Conservation (phyloP, 2,888 invertebrate species). For the Oscheius sp. region DNA sequence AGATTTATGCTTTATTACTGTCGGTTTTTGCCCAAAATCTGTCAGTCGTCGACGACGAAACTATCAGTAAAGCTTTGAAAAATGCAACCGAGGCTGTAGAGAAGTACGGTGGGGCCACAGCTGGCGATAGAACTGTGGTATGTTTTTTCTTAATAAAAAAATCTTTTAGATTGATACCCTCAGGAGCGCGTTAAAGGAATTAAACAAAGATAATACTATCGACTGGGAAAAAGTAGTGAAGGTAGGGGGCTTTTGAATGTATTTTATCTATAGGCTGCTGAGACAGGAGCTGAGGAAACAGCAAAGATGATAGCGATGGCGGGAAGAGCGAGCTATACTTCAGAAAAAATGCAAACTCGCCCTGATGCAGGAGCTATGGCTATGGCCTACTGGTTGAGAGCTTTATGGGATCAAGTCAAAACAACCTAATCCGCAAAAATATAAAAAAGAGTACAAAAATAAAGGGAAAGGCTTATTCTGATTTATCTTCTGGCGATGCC, state of each 20-base stretch:
- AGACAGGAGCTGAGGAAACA: constrained; percentile 52
- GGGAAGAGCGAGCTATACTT: constrained; percentile 63
- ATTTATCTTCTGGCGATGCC: neutral
- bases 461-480: constrained; percentile 1
- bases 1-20: constrained; percentile 63
- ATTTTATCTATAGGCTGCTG: constrained; percentile 38
- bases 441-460: neutral
- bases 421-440: neutral
- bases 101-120: constrained; percentile 79
- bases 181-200: neutral
- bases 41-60: too few species aligned
- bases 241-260: neutral
- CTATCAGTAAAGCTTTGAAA: constrained; percentile 36
- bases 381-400: constrained; percentile 55
- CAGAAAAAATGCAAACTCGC: constrained; percentile 43
- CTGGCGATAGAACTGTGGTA: constrained; percentile 83
- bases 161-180: constrained; percentile 23
- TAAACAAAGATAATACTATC: neutral
- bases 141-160: neutral
- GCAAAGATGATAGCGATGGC: constrained; percentile 54
- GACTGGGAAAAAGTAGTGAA: constrained; percentile 12
- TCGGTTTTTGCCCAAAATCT: constrained; percentile 39
- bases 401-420: constrained; percentile 37
- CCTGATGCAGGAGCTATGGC: constrained; percentile 65
- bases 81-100: constrained; percentile 52